Conservation (phyloP, 2,888 invertebrate species). For the Melanostoma mellinum region DNA sequence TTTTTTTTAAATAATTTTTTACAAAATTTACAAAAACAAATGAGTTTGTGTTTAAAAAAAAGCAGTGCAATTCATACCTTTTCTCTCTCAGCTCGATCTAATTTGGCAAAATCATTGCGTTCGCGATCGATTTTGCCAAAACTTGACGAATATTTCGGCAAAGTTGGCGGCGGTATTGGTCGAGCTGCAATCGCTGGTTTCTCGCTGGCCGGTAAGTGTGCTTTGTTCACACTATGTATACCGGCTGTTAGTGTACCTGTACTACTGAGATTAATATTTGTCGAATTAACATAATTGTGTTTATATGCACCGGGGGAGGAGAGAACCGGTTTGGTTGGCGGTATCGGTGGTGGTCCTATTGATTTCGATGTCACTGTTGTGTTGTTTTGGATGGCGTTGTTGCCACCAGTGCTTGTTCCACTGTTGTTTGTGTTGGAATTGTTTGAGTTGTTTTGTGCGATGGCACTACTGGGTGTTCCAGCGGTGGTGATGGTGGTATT, state of each 20-base stretch:
- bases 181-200: conserved; percentile 83
- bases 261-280: conserved; percentile 76
- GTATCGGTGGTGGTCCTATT: conserved; percentile 75
- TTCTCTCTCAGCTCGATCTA: conserved; percentile 76
- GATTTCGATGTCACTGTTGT: conserved; percentile 74
- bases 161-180: conserved; percentile 89
- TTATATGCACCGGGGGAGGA: conserved; percentile 77
- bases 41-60: conserved; percentile 2
- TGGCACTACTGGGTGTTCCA: conserved; percentile 17
- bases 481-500: conserved; percentile 28
- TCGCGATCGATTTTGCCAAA: conserved; percentile 85
- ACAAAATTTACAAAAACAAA: conserved; percentile 34
- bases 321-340: conserved; percentile 76
- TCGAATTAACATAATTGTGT: conserved; percentile 76
- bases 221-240: conserved; percentile 77
- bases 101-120: conserved; percentile 83
- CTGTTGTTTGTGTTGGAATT: conserved; percentile 52
- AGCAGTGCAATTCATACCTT: conserved; percentile 74
- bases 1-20: conserved; percentile 1
- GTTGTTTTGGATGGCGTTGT: conserved; percentile 38
- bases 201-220: conserved; percentile 74
- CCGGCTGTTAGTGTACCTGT: conserved; percentile 75
- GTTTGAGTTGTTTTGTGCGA: conserved; percentile 52
- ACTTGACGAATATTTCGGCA: conserved; percentile 90
- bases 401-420: conserved; percentile 14